Percentiles rank a stretch among this genome's conserved stretches.
These are phyloP conservation scores for Vombatus ursinus DNA, from an alignment of 2,113 vertebrate genomes.

Conservation along the genomic window DNA sequence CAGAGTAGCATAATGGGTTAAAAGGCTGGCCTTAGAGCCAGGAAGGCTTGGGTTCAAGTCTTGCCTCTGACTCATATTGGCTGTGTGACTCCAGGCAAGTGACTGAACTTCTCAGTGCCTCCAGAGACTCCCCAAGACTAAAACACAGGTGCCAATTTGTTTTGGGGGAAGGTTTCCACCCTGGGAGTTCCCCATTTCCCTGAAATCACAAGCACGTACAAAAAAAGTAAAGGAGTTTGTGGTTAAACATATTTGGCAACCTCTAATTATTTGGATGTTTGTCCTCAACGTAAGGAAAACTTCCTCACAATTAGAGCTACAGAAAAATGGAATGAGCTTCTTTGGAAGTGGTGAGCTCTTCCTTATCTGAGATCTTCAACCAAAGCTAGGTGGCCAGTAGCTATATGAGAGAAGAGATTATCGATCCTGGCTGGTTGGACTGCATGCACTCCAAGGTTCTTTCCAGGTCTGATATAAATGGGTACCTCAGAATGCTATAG, in stretches of 20 bases:
- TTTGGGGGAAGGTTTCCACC: neutral
- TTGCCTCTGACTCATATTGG: neutral
- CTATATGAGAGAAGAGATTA: neutral
- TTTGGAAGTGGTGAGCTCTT: neutral
- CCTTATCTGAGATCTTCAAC: neutral
- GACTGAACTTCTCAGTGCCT: neutral
- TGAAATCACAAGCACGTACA: neutral
- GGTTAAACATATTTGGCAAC: neutral
- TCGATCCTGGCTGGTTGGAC: neutral
- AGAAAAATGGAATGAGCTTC: neutral
- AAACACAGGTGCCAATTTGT: neutral
- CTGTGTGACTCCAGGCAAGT: neutral
- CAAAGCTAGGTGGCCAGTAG: neutral
- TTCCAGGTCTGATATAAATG: neutral
- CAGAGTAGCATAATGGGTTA: neutral
- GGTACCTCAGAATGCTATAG: neutral
- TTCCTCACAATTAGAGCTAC: neutral
- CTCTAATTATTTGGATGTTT: neutral
- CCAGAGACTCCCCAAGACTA: neutral
- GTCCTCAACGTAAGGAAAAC: neutral
- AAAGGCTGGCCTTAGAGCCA: neutral
- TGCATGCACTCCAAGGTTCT: neutral
- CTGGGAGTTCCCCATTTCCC: neutral
- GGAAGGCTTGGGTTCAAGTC: neutral
- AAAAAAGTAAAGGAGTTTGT: neutral